A percentile compares a stretch with the other conserved stretches of the same genome.
Evolutionary conservation across 2,113 vertebrate species (phyloP).

Genomic region (Platysteira castanea): DNA sequence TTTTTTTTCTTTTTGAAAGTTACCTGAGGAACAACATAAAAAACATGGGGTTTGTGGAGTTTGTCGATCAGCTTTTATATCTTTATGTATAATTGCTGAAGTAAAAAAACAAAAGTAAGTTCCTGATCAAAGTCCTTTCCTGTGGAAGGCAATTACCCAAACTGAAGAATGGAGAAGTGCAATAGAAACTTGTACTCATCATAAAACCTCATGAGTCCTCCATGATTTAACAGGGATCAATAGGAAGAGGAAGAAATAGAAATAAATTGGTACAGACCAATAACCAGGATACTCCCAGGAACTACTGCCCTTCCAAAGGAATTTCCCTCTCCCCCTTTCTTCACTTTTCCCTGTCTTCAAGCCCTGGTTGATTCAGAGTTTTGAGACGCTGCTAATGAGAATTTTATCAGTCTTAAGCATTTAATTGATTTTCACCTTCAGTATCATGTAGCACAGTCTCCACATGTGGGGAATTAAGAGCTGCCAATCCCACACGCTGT

Average conservation of each 20-base stretch:
- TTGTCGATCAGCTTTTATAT: background rate
- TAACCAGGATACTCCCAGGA: background rate
- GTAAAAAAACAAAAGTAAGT: background rate
- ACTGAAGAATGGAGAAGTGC: background rate
- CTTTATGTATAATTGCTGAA: background rate
- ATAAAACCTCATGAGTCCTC: background rate
- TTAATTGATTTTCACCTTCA: conserved; percentile 9
- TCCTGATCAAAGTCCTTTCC: background rate
- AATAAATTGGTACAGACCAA: background rate
- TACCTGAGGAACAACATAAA: background rate
- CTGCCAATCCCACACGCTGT: background rate
- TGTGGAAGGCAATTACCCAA: background rate
- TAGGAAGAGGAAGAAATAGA: background rate
- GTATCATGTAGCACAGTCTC: background rate
- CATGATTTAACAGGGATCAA: background rate
- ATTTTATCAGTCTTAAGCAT: background rate
- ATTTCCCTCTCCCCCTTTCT: background rate
- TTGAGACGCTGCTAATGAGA: background rate
- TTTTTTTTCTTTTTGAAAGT: background rate
- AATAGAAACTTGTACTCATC: background rate
- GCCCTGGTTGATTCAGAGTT: background rate
- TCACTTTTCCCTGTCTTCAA: background rate
- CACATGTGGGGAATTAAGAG: background rate
- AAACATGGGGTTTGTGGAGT: background rate
- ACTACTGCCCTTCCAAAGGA: background rate